phyloP scores from a whole-genome alignment of 2,113 vertebrate genomes.

The Noturus placidus region DNA sequence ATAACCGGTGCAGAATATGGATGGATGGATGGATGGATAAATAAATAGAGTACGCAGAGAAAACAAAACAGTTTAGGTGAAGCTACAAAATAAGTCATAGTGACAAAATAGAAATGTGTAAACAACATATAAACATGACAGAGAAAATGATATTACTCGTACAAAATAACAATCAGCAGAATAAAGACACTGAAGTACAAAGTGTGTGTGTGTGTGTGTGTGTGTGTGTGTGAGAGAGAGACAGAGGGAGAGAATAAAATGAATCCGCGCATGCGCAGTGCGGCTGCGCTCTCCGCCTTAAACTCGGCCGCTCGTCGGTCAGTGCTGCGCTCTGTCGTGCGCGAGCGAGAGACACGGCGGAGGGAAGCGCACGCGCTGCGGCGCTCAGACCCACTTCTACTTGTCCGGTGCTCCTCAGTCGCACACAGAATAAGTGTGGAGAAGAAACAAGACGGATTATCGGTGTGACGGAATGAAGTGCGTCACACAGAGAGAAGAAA shows the following conservation, averaged over 20 bases:
- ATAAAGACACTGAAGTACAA: no score
- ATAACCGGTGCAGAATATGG: no score
- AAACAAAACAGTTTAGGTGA: no score
- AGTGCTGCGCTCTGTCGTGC: conserved; percentile 5
- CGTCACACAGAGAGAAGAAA: not conserved
- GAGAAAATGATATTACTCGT: no score
- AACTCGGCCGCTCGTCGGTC: conserved; percentile 31
- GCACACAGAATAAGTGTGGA: not conserved
- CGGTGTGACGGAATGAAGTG: not conserved
- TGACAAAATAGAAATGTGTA: not conserved
- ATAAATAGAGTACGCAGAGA: no score
- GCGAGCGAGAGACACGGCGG: not conserved
- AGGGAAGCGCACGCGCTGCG: conserved; percentile 20
- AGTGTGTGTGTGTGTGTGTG: not conserved
- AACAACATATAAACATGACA: not conserved
- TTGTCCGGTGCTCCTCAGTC: not conserved
- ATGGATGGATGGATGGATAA: no score
- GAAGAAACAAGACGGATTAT: not conserved
- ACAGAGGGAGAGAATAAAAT: not conserved
- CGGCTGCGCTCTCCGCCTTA: conserved; percentile 28
- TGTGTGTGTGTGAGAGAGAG: not conserved
- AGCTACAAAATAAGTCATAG: not conserved
- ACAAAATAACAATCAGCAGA: no score
- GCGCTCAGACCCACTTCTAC: not conserved
- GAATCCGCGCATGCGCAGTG: conserved; percentile 36